Base-by-base conservation (phyloP, 2,888 invertebrate species). In the Orthosia gothica region DNA sequence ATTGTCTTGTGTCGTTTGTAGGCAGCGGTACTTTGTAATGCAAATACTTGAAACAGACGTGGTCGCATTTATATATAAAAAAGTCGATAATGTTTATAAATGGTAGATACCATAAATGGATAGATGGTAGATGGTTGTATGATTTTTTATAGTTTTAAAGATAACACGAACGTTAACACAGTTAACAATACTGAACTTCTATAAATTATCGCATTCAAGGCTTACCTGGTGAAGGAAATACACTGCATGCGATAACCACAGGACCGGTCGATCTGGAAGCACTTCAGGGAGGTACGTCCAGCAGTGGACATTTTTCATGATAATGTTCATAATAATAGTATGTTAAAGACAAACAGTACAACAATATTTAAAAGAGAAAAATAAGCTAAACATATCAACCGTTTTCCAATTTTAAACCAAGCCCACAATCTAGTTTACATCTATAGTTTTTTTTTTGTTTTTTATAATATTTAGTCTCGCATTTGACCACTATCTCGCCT, bases 1-100 rank as follows among this genome's bases (percentile, higher is more conserved):
- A 52, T 32, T 73, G 59, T 15, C 7, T 13, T 50, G 62, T 77
- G 18, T 32, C 78, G 32, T 69, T 74, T 77, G 47, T 59, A 32
- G n/a, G 52, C 26, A 52, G 77, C 68, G 69, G 47, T 69, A 58
- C 47, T 59, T 68, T 77, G 69, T n/a, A 52, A 74, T 74, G 57
- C 45, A 76, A 67, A 67, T 76, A 58, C 45, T 57, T 66, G n/a
- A 45, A n/a, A 18, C 9, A 18, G 40, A 59, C 59, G 59, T 59
- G n/a, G n/a, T n/a, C 59, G 40, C 9, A 12, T 59, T 40, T 59
- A 13, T 13, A 13, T 13, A n/a, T n/a, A 59, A 40, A 40, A n/a
- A 13, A 32, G 20, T 61, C 45, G 45, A 61, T 61, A 20, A n/a
- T 5, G 40, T 12, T 12, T 45, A 12, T 59, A 2, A 26, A 26